These are phyloP conservation scores for Diploptera punctata DNA, from an alignment of 2,888 invertebrate genomes.

Conservation along the genomic window DNA sequence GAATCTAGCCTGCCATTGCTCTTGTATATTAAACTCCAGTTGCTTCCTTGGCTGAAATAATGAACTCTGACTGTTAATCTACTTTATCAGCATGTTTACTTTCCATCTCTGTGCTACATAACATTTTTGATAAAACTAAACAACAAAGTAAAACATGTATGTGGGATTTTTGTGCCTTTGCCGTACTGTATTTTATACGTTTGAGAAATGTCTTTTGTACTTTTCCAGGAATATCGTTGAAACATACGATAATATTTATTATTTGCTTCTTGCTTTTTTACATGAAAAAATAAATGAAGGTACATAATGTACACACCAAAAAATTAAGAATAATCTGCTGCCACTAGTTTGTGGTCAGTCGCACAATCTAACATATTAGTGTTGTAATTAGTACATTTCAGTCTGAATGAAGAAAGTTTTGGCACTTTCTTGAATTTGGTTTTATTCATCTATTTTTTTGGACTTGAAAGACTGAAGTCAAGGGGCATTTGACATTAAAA, in stretches of 20 bases:
- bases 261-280: constrained; percentile 20
- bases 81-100: not conserved
- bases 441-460: not conserved
- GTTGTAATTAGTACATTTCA: no score
- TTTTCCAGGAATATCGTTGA: constrained; percentile 37
- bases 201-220: constrained; percentile 39
- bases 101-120: constrained; percentile 5
- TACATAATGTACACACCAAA: not conserved
- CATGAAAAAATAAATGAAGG: constrained; percentile 6
- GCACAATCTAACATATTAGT: no score
- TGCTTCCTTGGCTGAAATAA: constrained; percentile 9
- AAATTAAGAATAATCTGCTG: not conserved
- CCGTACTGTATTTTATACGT: constrained; percentile 40
- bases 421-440: not conserved
- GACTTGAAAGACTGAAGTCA: constrained; percentile 17
- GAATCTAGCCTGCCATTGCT: not conserved
- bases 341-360: constrained; percentile 6
- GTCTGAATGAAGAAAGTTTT: not conserved
- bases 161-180: constrained; percentile 41
- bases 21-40: not conserved
- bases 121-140: not conserved
- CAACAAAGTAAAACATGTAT: constrained; percentile 9
- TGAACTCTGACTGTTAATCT: not conserved
- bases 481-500: constrained; percentile 18
- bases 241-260: constrained; percentile 15